Base-by-base conservation (phyloP, 2,797 vertebrate species). In the Falco berigora region DNA sequence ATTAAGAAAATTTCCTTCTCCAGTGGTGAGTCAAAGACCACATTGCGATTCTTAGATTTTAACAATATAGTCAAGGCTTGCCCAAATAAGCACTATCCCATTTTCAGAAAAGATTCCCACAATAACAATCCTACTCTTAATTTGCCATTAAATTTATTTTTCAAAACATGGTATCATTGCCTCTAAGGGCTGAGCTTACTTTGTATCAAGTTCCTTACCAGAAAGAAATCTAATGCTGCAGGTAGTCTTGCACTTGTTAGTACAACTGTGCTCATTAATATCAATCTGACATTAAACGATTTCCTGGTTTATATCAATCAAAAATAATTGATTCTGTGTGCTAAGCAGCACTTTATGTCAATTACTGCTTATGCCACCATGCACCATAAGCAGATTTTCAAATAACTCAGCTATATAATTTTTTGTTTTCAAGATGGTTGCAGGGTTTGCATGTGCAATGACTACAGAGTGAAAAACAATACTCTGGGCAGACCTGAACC, bases 261-360 rank as follows among this genome's bases (percentile, higher is more conserved):
- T 92, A 93, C 90, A 96, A 86, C 93, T 94, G 68, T 91, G 86
- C 81, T 97, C 95, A 97, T 96, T 95, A 97, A 93, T 97, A 97
- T 92, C 95, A 96, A 92, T 94, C 94, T 94, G 90, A 93, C 96
- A 96, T 97, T 94, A 96, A 97, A 95, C 2, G 84, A 97, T 96
- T 97, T 96, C 90, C 94, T 96, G 95, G 40, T 96, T 96, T 94
- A 94, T 95, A 93, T 96, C 96, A 97, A 95, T 97, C 76, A 92
- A 96, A 97, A 97, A 95, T 91, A 97, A 97, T 95, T 96, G 96
- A 97, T 97, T 96, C 81, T 87, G 53, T 96, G 94, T 95, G 90
- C 92, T 95, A 94, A 96, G 95, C 81, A 95, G 96, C 95, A 97
- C 95, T 97, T 97, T 96, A 66, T 94, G 96, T 96, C 96, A 96